A percentile compares a stretch with the other conserved stretches of the same genome.
Conservation (phyloP, 2,797 vertebrate species). For the Adrianichthys oophorus region DNA sequence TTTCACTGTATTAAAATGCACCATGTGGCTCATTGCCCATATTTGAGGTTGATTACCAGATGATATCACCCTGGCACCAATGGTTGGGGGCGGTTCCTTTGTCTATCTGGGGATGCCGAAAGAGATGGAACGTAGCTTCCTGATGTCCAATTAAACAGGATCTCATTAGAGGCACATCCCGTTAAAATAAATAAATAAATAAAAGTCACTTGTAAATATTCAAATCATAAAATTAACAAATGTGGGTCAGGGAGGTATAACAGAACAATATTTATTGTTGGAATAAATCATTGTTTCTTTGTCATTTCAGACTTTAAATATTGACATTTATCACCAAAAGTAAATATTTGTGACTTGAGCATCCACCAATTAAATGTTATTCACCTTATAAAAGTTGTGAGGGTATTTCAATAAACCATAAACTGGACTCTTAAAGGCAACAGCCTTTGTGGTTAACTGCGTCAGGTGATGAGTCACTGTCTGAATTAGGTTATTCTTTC, state of each 20-base stretch:
- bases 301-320: slow-evolving; percentile 2
- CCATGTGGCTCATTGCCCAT: slow-evolving; percentile 61
- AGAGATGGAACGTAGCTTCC: slow-evolving; percentile 67
- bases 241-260: slow-evolving; percentile 10
- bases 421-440: slow-evolving; percentile 28
- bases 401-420: slow-evolving; percentile 6
- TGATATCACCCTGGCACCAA: slow-evolving; percentile 69
- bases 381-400: slow-evolving; percentile 32
- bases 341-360: slow-evolving; percentile 32
- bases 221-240: slow-evolving; percentile 44
- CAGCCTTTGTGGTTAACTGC: slow-evolving; percentile 38
- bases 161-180: slow-evolving; percentile 66
- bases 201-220: slow-evolving; percentile 71
- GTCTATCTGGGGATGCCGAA: slow-evolving; percentile 60
- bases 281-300: slow-evolving; percentile 14
- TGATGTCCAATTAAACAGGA: slow-evolving; percentile 46
- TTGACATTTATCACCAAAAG: slow-evolving; percentile 22
- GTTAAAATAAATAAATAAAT: slow-evolving; percentile 12
- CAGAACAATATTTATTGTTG: background rate
- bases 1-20: slow-evolving; percentile 73
- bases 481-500: slow-evolving; percentile 65
- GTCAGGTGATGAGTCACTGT: slow-evolving; percentile 67
- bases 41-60: slow-evolving; percentile 65
- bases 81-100: slow-evolving; percentile 60
- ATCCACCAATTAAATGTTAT: slow-evolving; percentile 30